Percentiles rank a stretch among this genome's conserved stretches.
phyloP scores from a whole-genome alignment of 92 coral and sea anemone genomes.

The Bergia sp. region DNA sequence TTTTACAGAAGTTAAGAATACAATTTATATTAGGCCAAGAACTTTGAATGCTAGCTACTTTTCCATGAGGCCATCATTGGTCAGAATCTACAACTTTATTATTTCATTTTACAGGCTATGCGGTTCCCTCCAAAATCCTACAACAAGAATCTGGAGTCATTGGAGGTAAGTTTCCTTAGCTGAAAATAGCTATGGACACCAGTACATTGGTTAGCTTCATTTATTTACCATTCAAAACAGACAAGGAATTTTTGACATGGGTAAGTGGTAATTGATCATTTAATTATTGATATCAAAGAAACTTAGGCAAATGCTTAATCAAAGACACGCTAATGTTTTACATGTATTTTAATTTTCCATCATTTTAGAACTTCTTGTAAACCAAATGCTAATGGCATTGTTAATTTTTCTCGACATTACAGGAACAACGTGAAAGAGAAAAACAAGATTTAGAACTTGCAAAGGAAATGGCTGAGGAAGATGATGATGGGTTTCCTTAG shows the following conservation, averaged over 20 bases:
- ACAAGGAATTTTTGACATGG: not conserved
- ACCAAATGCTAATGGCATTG: not conserved
- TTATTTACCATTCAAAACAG: no score
- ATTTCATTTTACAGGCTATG: conserved; percentile 73
- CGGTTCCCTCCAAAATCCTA: conserved; percentile 99
- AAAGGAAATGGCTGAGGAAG: conserved; percentile 99
- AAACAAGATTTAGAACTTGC: conserved; percentile 99
- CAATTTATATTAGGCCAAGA: no score
- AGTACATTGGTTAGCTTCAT: not conserved
- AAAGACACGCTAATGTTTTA: not conserved
- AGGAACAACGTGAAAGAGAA: conserved; percentile 99
- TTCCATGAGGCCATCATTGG: no score
- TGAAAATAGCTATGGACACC: not conserved
- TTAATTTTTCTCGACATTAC: conserved; percentile 3
- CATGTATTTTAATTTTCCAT: not conserved
- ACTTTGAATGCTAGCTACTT: no score
- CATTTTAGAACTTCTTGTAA: not conserved
- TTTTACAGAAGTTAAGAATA: no score
- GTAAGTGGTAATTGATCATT: not conserved
- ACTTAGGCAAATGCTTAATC: not conserved
- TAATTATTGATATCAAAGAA: no score
- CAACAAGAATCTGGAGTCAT: conserved; percentile 94
- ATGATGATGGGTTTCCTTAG: conserved; percentile 87
- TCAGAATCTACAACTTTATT: no score
- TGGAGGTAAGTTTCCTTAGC: conserved; percentile 68